phyloP scores from a whole-genome alignment of 1,140 invertebrate species.

The Diabrotica undecimpunctata region DNA sequence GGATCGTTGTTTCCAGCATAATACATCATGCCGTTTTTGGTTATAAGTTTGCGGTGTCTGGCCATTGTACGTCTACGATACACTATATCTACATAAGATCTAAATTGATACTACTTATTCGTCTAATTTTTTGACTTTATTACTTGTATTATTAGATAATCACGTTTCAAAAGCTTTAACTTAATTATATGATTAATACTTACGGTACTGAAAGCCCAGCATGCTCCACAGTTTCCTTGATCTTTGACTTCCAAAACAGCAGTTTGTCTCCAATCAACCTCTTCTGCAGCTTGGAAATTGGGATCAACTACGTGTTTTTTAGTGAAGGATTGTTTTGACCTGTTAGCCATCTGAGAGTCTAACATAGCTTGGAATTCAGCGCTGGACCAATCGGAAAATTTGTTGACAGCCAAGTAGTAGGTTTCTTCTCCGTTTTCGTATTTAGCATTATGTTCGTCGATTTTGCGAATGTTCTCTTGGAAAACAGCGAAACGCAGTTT shows the following conservation, averaged over 20 bases:
- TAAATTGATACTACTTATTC: no score
- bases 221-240: not conserved
- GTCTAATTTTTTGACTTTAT: no score
- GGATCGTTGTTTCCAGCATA: no score
- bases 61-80: no score
- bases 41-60: no score
- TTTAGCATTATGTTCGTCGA: conserved; percentile 28
- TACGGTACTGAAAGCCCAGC: conserved; percentile 13
- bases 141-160: no score
- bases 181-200: no score
- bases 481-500: conserved; percentile 62
- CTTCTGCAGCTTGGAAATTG: not conserved
- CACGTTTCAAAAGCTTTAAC: no score
- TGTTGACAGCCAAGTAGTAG: conserved; percentile 22
- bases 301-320: not conserved
- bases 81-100: no score
- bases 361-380: conserved; percentile 26
- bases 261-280: not conserved
- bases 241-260: not conserved
- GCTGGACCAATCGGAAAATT: conserved; percentile 27
- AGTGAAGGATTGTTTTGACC: not conserved
- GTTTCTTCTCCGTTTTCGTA: conserved; percentile 27
- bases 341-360: not conserved
- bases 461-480: conserved; percentile 22
- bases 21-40: no score